Base-by-base conservation (phyloP, 1,140 invertebrate genomes). In the Neomicropteryx cornuta region DNA sequence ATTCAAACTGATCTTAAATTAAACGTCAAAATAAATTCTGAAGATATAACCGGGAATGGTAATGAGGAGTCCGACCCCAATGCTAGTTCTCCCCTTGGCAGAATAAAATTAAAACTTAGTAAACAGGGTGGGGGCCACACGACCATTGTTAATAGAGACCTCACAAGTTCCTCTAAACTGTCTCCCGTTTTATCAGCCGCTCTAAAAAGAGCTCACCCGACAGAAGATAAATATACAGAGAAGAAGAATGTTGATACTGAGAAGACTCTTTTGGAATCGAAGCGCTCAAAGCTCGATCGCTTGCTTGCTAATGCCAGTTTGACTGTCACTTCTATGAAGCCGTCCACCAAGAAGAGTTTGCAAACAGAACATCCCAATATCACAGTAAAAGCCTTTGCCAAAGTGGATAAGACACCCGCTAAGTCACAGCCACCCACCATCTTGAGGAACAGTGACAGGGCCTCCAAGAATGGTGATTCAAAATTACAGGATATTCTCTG, bases 381-480 rank as follows among this genome's bases (percentile, higher is more conserved):
- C n/a, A n/a, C n/a, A n/a, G n/a, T n/a, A n/a, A n/a, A n/a, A n/a
- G n/a, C n/a, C n/a, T n/a, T n/a, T n/a, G n/a, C n/a, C n/a, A n/a
- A n/a, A n/a, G n/a, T n/a, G n/a, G n/a, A n/a, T n/a, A n/a, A n/a
- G n/a, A n/a, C n/a, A n/a, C n/a, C n/a, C n/a, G n/a, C n/a, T n/a
- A n/a, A n/a, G n/a, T n/a, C n/a, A n/a, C n/a, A n/a, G n/a, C n/a
- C n/a, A n/a, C n/a, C n/a, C n/a, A n/a, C n/a, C n/a, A n/a, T n/a
- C 19, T 32, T 61, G 5, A 41, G 62, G 18, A 62, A 62, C 45
- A 65, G 62, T 43, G 62, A 65, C 40, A 65, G 61, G 36, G 61
- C 59, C 46, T 56, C 62, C 16, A 66, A 68, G 43, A 67, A 66
- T 57, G 63, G 62, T 17, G 61, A 62, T 41, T 65, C 62, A 6